These are phyloP conservation scores for Phengaris arion DNA, from an alignment of 2,888 invertebrate species.

Conservation along the genomic window DNA sequence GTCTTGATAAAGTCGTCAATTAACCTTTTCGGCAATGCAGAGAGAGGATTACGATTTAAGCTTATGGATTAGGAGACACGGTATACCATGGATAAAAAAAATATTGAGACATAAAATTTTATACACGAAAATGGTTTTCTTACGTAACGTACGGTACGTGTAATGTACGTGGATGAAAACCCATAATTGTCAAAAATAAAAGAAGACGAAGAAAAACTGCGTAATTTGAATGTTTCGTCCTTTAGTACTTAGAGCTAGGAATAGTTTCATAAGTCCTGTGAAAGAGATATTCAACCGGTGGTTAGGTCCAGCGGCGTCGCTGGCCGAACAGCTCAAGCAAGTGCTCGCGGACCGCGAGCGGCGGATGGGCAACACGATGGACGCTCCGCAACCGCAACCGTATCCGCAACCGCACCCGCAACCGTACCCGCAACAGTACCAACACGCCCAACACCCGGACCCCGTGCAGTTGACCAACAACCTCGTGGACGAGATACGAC, in stretches of 20 bases:
- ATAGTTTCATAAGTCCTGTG: not conserved
- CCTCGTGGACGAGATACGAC: conserved; percentile 91
- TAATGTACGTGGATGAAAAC: no score
- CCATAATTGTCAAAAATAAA: no score
- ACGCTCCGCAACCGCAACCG: conserved; percentile 38
- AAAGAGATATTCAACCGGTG: conserved; percentile 21
- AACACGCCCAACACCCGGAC: conserved; percentile 64
- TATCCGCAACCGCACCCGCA: conserved; percentile 29
- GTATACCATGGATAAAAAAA: no score
- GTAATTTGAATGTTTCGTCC: no score
- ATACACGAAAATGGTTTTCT: no score
- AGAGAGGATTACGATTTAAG: no score
- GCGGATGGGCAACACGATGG: conserved; percentile 76
- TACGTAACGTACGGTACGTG: no score
- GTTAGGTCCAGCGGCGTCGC: conserved; percentile 85
- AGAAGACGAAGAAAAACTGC: no score
- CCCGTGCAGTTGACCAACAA: conserved; percentile 88
- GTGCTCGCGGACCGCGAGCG: conserved; percentile 92
- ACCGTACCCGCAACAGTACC: conserved; percentile 34
- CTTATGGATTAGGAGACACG: no score
- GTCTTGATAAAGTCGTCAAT: no score
- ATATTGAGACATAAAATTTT: no score
- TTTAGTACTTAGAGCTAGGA: not conserved
- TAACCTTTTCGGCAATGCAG: no score
- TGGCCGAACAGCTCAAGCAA: conserved; percentile 92